phyloP scores from a whole-genome alignment of 2,888 invertebrate species.

The Hybos culiciformis region DNA sequence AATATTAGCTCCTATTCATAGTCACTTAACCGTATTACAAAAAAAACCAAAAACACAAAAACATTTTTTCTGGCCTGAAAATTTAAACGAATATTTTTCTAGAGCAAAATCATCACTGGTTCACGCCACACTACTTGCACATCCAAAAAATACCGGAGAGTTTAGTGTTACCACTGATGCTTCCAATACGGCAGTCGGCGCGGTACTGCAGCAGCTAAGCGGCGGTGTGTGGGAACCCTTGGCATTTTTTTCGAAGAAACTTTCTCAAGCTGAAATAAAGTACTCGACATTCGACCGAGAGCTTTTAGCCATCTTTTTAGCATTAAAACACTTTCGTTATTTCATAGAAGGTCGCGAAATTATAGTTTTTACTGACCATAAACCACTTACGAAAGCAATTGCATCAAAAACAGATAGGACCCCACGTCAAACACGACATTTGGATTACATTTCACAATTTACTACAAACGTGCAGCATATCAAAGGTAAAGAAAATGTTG shows the following conservation, averaged over 20 bases:
- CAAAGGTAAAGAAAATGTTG: slow-evolving; percentile 5
- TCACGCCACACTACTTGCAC: slow-evolving; percentile 15
- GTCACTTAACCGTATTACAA: neutral
- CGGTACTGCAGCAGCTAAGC: slow-evolving; percentile 23
- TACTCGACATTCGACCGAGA: slow-evolving; percentile 29
- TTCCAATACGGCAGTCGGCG: slow-evolving; percentile 27
- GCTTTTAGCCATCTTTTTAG: slow-evolving; percentile 26
- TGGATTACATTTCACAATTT: slow-evolving; percentile 10
- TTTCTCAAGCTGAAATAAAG: slow-evolving; percentile 21
- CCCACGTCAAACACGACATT: slow-evolving; percentile 15
- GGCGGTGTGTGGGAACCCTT: slow-evolving; percentile 23
- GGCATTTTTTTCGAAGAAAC: slow-evolving; percentile 25
- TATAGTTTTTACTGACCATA: slow-evolving; percentile 24
- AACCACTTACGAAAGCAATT: slow-evolving; percentile 23
- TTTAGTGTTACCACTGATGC: slow-evolving; percentile 17
- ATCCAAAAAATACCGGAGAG: slow-evolving; percentile 3
- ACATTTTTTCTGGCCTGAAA: neutral
- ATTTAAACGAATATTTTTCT: neutral
- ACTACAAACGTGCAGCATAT: slow-evolving; percentile 8
- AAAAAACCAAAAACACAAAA: neutral
- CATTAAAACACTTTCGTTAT: slow-evolving; percentile 24
- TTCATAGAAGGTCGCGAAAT: slow-evolving; percentile 26
- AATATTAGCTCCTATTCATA: neutral
- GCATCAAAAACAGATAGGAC: slow-evolving; percentile 17
- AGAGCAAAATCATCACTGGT: neutral